These are phyloP conservation scores for Geopemphigus sp. DNA, from an alignment of 1,140 invertebrate genomes.

Conservation along the genomic window DNA sequence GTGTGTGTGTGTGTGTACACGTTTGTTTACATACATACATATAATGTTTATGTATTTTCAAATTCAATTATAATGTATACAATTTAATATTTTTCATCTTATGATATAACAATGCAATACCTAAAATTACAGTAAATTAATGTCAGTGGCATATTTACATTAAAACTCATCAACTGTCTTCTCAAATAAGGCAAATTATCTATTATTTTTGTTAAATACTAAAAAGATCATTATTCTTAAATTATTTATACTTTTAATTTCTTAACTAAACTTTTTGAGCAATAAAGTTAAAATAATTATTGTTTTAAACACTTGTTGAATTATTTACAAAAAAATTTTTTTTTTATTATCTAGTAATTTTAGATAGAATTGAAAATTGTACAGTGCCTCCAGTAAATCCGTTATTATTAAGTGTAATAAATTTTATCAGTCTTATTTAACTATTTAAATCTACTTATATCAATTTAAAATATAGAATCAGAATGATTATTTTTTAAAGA, in stretches of 20 bases:
- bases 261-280: background rate
- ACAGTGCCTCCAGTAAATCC: conserved; percentile 1
- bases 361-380: background rate
- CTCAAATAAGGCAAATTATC: background rate
- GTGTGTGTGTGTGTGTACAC: no score
- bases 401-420: conserved; percentile 20
- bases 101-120: conserved; percentile 21
- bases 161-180: background rate
- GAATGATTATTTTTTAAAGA: conserved; percentile 35
- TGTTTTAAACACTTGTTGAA: background rate
- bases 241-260: conserved; percentile 27
- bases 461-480: conserved; percentile 24
- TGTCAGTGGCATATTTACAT: conserved; percentile 30
- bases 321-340: background rate
- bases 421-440: conserved; percentile 23
- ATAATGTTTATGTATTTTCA: conserved; percentile 22
- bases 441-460: conserved; percentile 24
- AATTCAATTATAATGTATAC: conserved; percentile 15
- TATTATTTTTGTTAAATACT: conserved; percentile 5
- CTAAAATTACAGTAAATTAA: conserved; percentile 5
- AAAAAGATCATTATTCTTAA: background rate
- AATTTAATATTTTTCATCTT: background rate
- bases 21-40: no score
- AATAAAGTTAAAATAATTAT: background rate
- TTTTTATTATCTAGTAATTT: background rate